Percentiles rank a stretch among this genome's conserved stretches.
Evolutionary conservation across 1,140 invertebrate genomes (phyloP).

Genomic region (Cepaea nemoralis): DNA sequence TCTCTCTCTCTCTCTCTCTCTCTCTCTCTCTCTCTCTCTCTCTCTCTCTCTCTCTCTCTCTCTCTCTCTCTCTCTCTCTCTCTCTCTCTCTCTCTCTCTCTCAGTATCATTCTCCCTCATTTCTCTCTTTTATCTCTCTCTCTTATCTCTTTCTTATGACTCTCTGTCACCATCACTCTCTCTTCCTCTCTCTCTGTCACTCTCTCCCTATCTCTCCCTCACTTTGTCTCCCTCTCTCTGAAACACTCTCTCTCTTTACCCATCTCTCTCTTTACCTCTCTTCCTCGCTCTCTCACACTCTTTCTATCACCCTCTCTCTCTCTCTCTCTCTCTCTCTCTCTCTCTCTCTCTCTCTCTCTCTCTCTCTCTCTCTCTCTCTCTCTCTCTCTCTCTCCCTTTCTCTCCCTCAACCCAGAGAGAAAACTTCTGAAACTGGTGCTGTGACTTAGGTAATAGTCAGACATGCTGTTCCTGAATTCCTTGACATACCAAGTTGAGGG

Average conservation of each 20-base stretch:
- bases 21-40: no score
- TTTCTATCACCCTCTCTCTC: neutral
- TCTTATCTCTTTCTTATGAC: neutral
- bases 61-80: neutral
- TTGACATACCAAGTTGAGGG: no score
- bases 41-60: no score
- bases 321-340: no score
- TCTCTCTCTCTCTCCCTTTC: neutral
- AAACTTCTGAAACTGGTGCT: no score
- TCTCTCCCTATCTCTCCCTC: neutral
- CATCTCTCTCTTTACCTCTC: neutral
- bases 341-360: neutral
- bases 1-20: no score
- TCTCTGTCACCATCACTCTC: neutral
- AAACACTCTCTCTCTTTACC: neutral
- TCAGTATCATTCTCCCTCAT: neutral
- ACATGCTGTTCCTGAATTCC: no score
- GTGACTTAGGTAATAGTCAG: no score
- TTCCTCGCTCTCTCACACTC: neutral
- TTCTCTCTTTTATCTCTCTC: neutral
- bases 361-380: neutral
- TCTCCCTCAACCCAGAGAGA: no score
- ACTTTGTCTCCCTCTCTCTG: neutral
- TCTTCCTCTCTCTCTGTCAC: neutral
- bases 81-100: neutral